These are phyloP conservation scores for Myotis yumanensis DNA, from an alignment of 2,113 vertebrate genomes.

Conservation along the genomic window DNA sequence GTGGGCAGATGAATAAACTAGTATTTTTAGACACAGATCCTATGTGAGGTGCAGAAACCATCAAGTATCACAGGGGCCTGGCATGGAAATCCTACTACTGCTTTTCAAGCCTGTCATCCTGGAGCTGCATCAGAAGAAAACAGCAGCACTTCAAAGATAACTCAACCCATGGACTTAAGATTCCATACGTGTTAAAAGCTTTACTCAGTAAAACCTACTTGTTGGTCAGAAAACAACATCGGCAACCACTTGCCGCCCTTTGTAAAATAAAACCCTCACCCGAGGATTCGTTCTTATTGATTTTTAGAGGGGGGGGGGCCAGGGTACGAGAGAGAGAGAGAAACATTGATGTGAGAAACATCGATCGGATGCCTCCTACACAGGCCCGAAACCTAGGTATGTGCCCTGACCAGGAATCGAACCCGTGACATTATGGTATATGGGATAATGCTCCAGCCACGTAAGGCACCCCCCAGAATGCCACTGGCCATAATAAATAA, in stretches of 20 bases:
- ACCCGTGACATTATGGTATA: background rate
- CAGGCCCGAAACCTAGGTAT: no score
- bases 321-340: no score
- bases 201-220: conserved; percentile 29
- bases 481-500: background rate
- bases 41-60: background rate
- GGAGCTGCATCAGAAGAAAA: background rate
- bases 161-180: background rate
- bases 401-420: background rate
- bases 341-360: background rate
- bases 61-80: background rate
- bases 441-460: no score
- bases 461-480: background rate
- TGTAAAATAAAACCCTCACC: background rate
- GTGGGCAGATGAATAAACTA: background rate
- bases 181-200: background rate
- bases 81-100: background rate
- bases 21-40: background rate
- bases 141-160: conserved; percentile 22
- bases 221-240: background rate
- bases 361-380: background rate
- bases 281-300: background rate
- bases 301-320: no score
- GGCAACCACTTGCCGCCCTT: background rate
- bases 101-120: background rate